Percentiles rank a stretch among this genome's conserved stretches.
phyloP scores from a whole-genome alignment of 2,113 vertebrate species.

The Dendrocopos noguchii region DNA sequence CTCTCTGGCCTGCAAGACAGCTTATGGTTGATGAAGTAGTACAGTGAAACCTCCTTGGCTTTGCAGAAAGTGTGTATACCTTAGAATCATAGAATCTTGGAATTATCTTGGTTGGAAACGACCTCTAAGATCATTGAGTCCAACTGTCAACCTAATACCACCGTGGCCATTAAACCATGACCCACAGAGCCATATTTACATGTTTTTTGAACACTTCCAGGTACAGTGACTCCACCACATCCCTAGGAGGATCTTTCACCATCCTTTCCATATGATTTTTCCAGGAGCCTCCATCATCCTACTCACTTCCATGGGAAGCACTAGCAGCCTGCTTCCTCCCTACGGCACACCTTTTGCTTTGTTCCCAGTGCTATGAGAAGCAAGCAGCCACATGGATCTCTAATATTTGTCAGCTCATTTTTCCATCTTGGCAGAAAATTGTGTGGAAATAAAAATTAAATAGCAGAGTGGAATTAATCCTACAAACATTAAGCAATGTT shows the following conservation, averaged over 20 bases:
- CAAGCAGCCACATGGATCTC: not conserved
- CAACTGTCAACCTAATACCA: too few species aligned
- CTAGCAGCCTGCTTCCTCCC: not conserved
- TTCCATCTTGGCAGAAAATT: not conserved
- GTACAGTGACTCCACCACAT: too few species aligned
- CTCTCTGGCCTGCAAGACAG: not conserved
- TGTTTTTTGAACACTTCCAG: too few species aligned
- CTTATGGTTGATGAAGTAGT: accelerated
- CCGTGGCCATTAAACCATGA: too few species aligned
- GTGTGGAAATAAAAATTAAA: not conserved
- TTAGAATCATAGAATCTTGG: too few species aligned
- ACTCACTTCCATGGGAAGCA: not conserved
- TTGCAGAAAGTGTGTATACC: not conserved
- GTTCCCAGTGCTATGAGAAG: not conserved
- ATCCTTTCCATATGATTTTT: not conserved
- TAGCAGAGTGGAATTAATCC: not conserved
- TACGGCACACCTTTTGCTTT: not conserved
- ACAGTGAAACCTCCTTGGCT: not conserved
- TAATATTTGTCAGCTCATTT: not conserved
- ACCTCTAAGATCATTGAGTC: too few species aligned
- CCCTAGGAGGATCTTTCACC: not conserved
- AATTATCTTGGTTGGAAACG: too few species aligned
- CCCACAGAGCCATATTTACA: too few species aligned
- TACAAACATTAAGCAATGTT: not conserved
- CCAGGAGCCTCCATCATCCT: accelerated